Percentiles rank a stretch among this genome's conserved stretches.
Conservation (phyloP, 2,797 vertebrate genomes). For the Zenarchopterus dispar region DNA sequence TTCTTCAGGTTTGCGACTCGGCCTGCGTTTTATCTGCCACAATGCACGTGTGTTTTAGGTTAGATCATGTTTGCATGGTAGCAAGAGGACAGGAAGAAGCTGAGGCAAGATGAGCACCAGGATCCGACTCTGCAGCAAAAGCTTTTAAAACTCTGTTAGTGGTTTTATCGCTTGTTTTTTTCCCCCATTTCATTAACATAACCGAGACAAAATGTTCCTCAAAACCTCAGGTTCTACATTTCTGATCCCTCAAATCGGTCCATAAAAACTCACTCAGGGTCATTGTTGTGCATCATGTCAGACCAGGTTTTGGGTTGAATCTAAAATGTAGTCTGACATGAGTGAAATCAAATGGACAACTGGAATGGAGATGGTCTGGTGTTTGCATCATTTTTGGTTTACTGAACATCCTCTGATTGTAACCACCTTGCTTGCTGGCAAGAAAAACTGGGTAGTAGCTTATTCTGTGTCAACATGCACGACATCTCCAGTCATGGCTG, state of each 20-base stretch:
- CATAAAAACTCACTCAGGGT: not conserved
- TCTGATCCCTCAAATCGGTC: not conserved
- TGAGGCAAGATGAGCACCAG: not conserved
- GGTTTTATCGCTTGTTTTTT: too few relatives aligned
- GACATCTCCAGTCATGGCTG: not conserved
- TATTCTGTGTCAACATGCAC: not conserved
- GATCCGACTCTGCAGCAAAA: not conserved
- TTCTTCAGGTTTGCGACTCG: constrained; percentile 46
- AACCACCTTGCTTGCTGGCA: not conserved
- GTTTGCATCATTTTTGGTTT: not conserved
- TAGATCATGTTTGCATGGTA: not conserved
- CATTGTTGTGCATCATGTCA: not conserved
- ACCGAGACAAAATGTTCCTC: not conserved
- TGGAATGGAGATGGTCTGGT: not conserved
- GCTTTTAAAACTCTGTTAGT: not conserved
- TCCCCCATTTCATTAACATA: too few relatives aligned
- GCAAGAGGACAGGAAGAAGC: constrained; percentile 1
- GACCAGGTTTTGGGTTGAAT: not conserved
- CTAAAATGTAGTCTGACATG: constrained; percentile 1
- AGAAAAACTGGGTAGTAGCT: not conserved
- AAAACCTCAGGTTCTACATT: not conserved
- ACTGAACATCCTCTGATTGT: not conserved
- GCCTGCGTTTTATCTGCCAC: not conserved
- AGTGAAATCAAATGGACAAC: not conserved
- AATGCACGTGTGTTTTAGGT: not conserved